Conservation (phyloP, 2,797 vertebrate species). For the Perdix hodgsoniae region DNA sequence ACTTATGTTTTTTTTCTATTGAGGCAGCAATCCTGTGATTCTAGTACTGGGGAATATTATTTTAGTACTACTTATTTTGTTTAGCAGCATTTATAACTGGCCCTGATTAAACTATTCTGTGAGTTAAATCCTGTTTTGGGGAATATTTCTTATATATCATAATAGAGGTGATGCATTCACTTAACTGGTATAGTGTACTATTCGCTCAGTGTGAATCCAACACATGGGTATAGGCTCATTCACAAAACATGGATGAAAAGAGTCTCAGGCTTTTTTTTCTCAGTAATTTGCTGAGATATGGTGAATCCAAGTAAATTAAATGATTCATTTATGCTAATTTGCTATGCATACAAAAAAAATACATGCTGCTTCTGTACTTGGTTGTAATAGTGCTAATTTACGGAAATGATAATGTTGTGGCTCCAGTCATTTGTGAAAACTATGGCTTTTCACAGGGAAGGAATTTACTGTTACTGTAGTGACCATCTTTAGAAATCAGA, state of each 20-base stretch:
- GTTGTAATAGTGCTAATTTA: conserved; percentile 18
- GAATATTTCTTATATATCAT: background rate
- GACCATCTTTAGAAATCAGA: background rate
- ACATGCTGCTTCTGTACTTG: background rate
- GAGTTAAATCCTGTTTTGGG: background rate
- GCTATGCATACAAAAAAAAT: background rate
- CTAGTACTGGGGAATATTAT: background rate
- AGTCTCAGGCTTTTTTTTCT: conserved; percentile 3
- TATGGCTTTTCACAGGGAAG: background rate
- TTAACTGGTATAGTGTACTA: background rate
- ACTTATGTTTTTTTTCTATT: background rate
- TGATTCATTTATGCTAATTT: conserved; percentile 16
- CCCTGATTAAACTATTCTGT: background rate
- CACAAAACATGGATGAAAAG: conserved; percentile 29
- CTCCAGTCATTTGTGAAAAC: background rate
- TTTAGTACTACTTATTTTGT: background rate
- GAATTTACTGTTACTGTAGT: background rate
- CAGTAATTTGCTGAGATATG: conserved; percentile 18
- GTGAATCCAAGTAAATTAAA: conserved; percentile 42
- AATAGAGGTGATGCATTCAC: background rate
- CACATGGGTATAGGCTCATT: background rate
- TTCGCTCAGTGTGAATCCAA: background rate
- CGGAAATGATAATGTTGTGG: background rate
- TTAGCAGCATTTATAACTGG: background rate
- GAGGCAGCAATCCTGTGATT: background rate